Evolutionary conservation across 1,140 invertebrate genomes (phyloP), one percentile per base, ranked within the genome.

Genomic region (Drosophila bocki): DNA sequence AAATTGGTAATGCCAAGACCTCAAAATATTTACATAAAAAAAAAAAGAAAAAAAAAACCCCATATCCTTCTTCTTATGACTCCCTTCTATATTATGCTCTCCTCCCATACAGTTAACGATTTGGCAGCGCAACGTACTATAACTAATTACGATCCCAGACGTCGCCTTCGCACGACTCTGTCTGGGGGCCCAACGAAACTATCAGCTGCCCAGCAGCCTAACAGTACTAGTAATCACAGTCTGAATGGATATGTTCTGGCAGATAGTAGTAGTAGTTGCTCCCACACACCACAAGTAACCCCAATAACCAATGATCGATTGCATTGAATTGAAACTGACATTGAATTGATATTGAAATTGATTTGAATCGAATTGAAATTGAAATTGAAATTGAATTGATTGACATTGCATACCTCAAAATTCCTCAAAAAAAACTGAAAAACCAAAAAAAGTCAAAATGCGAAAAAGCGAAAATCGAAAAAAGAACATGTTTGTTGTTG

Each of bases 91-190:
- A 90, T 90, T 90, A 81, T 90, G 78, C 85, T 90, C 81, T 90
- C 90, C 85, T 90, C 85, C 85, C 85, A 84, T 90, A 90, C 85
- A 90, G 85, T 90, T 85, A 85, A 87, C 81, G 85, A 88, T 90
- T 88, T 90, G 85, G 85, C 85, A 88, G 81, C 78, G 78, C 85
- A 90, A 78, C 85, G 84, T 84, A 84, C 85, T 85, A 90, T 88
- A 90, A 90, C 81, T 82, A 91, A 91, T 91, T 91, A 91, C 67
- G 86, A 91, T 91, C 86, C 86, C 82, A 91, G 86, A 91, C 86
- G 86, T 91, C 86, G 86, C 81, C 78, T 90, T 90, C 85, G 84
- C 74, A 80, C 86, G 85, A 87, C 85, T 63, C 45, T 87, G 85
- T 90, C 84, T 88, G 84, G 78, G 77, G 84, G 75, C 57, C 70